Base-by-base conservation (phyloP, 2,113 vertebrate genomes). In the Halcyon senegalensis region DNA sequence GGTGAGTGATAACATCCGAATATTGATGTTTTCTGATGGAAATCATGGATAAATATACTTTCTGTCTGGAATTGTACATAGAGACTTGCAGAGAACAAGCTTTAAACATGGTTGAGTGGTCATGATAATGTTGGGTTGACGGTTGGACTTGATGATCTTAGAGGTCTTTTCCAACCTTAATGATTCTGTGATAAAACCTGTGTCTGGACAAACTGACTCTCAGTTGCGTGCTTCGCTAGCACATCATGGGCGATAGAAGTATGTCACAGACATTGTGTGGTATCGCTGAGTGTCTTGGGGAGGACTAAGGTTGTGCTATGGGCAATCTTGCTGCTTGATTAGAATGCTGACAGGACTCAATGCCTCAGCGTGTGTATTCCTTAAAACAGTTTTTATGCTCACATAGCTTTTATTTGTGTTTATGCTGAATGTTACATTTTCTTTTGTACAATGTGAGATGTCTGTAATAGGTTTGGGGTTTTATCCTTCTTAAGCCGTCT, bases 1-100 rank as follows among this genome's bases (percentile, higher is more conserved):
- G 99, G 99, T 99, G 96, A 99, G 99, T 97, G 81, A 27, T 20
- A 21, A 27, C 27, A 41, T 30, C 13, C 72, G 55, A 0, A 17
- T n/a, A 1, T 5, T 41, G 33, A 0, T 37, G 35, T 15, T 20
- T 75, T 24, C 63, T 46, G 23, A 4, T 18, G 62, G 75, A 37
- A 39, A 35, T 35, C 11, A 0, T 2, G 10, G 66, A 55, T 55
- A 30, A 55, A 28, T 55, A 30, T 31, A 55, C 53, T 30, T 55
- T 28, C 53, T 83, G 55, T 51, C 30, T 90, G 43, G n/a, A 78
- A 23, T 37, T 39, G 18, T 64, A 5, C 0, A 0, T 15, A 33
- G 51, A 41, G 74, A 31, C 27, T 31, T 44, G 31, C 28, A 70
- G 51, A 50, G 67, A 86, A 16, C 13, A 24, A 67, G 43, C 66